phyloP scores from a whole-genome alignment of 2,113 vertebrate species.

The Menidia beryllina region DNA sequence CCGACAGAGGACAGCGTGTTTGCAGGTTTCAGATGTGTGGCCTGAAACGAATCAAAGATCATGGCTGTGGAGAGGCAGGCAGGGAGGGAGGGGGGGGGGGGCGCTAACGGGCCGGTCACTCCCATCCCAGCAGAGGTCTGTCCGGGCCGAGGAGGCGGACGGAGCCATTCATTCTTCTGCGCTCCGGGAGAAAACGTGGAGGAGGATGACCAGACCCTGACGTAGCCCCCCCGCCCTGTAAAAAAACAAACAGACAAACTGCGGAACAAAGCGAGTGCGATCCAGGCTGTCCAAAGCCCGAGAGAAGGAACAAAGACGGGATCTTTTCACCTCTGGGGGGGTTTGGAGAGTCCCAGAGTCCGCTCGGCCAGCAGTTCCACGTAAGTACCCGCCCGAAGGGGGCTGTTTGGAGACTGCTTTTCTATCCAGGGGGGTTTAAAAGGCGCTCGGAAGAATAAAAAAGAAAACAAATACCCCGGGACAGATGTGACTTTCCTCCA shows the following conservation, averaged over 20 bases:
- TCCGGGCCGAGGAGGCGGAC: conserved; percentile 13
- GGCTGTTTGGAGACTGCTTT: neutral
- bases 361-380: conserved; percentile 23
- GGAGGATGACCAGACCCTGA: conserved; percentile 54
- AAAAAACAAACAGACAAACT: neutral
- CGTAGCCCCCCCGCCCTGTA: too few relatives aligned
- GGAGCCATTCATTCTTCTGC: conserved; percentile 71
- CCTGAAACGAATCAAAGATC: neutral
- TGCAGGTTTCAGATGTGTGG: neutral
- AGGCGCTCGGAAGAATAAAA: too few relatives aligned
- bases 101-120: conserved; percentile 43
- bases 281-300: neutral
- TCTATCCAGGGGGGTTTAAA: neutral
- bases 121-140: conserved; percentile 47
- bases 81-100: conserved; percentile 37
- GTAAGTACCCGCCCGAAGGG: conserved; percentile 56
- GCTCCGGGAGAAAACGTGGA: conserved; percentile 65
- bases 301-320: neutral
- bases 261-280: neutral
- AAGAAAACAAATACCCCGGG: too few relatives aligned
- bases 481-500: neutral
- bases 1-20: neutral
- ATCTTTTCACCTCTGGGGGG: neutral
- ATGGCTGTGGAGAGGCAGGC: conserved; percentile 6
- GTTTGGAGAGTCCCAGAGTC: conserved; percentile 18